phyloP scores from a whole-genome alignment of 2,888 invertebrate species.

The Spodoptera exigua region DNA sequence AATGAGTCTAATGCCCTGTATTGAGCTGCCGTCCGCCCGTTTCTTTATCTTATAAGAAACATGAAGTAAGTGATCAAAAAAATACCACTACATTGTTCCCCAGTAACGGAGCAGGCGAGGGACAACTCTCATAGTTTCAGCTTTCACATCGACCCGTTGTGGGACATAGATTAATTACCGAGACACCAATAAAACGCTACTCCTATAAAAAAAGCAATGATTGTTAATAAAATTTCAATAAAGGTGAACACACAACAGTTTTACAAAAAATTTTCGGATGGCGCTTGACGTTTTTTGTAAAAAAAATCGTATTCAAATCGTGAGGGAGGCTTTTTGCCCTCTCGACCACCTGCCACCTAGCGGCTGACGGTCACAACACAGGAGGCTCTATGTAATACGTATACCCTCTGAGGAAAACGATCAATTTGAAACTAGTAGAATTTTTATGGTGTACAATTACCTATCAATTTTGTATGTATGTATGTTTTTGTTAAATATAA shows the following conservation, averaged over 20 bases:
- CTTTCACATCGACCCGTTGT: slow-evolving; percentile 27
- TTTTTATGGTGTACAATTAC: too few relatives aligned
- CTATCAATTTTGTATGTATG: too few relatives aligned
- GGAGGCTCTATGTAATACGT: slow-evolving; percentile 41
- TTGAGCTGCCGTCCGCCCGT: too few relatives aligned
- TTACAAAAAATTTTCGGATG: slow-evolving; percentile 60
- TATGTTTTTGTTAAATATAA: too few relatives aligned
- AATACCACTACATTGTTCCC: too few relatives aligned
- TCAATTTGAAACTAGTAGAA: background rate
- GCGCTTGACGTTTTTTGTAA: slow-evolving; percentile 56
- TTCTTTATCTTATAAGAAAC: too few relatives aligned
- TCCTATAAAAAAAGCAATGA: slow-evolving; percentile 64
- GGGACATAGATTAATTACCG: slow-evolving; percentile 43
- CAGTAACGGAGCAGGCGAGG: too few relatives aligned
- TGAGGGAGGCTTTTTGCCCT: slow-evolving; percentile 72
- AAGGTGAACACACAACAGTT: slow-evolving; percentile 57
- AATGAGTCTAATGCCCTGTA: too few relatives aligned
- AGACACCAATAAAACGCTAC: slow-evolving; percentile 51
- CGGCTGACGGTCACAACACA: slow-evolving; percentile 57
- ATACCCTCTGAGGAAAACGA: slow-evolving; percentile 10
- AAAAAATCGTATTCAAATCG: slow-evolving; percentile 78
- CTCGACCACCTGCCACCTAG: slow-evolving; percentile 70
- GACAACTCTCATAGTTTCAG: slow-evolving; percentile 3
- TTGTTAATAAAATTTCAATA: slow-evolving; percentile 65
- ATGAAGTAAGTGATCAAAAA: too few relatives aligned